These are phyloP conservation scores for Acipenser ruthenus DNA, from an alignment of 2,797 vertebrate species.

Conservation along the genomic window DNA sequence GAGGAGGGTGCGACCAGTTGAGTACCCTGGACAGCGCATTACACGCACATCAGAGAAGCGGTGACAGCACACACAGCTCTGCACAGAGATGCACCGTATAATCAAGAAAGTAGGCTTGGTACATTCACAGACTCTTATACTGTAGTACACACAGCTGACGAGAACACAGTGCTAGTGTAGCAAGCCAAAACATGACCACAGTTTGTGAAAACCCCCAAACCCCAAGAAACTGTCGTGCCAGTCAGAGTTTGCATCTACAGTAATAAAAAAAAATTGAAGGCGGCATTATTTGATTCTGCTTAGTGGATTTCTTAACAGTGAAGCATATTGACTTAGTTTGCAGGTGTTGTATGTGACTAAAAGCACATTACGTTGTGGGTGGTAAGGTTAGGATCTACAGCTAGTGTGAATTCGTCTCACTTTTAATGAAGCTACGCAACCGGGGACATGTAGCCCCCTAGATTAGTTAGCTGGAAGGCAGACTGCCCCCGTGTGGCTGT, in stretches of 20 bases:
- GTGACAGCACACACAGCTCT: too few species aligned
- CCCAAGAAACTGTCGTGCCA: not conserved
- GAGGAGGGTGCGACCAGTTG: too few species aligned
- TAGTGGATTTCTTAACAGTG: not conserved
- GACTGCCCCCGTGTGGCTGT: constrained; percentile 51
- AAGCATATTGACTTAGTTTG: too few species aligned
- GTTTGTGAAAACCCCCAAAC: not conserved
- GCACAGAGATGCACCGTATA: too few species aligned
- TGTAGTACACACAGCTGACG: too few species aligned
- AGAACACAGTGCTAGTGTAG: too few species aligned
- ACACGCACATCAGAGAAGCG: too few species aligned
- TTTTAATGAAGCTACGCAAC: not conserved
- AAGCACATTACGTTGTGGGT: not conserved
- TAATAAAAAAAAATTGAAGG: not conserved
- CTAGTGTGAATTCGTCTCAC: not conserved
- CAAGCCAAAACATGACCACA: too few species aligned
- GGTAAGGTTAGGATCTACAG: not conserved
- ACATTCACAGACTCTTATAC: too few species aligned
- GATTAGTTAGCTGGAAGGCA: constrained; percentile 13
- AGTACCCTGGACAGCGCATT: too few species aligned
- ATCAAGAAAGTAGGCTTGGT: too few species aligned
- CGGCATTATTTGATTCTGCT: not conserved
- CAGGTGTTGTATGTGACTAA: not conserved
- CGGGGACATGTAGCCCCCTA: not conserved
- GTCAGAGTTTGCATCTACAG: constrained; percentile 18